A percentile compares a stretch with the other conserved stretches of the same genome.
Conservation (phyloP, 2,888 invertebrate genomes). For the Xestia c-nigrum region DNA sequence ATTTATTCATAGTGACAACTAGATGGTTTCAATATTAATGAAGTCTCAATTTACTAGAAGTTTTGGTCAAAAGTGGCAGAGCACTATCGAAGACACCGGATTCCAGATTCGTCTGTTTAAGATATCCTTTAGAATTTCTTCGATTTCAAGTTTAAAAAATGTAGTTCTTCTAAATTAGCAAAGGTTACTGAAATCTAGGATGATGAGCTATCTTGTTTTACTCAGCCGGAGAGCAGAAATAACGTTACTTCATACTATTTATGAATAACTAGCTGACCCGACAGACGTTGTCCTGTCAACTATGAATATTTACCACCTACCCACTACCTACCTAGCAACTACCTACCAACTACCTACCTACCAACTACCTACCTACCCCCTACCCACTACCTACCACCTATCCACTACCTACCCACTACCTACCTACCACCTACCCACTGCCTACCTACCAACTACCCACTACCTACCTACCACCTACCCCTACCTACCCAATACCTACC, state of each 20-base stretch:
- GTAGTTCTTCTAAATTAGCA: neutral
- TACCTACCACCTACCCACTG: no score
- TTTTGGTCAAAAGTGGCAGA: neutral
- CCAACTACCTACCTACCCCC: no score
- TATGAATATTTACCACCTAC: no score
- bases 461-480: no score
- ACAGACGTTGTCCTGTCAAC: no score
- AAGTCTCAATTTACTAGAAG: neutral
- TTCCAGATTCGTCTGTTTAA: neutral
- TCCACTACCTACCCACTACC: no score
- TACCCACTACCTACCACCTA: no score
- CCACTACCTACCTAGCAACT: no score
- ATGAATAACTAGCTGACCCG: no score
- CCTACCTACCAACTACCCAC: no score
- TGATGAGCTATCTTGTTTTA: slow-evolving; percentile 1
- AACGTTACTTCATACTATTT: neutral
- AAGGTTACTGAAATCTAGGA: neutral
- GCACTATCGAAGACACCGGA: neutral
- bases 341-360: no score
- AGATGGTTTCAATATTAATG: neutral
- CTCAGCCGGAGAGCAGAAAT: slow-evolving; percentile 1
- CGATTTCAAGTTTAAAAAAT: neutral
- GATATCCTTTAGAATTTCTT: neutral
- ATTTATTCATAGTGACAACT: neutral
- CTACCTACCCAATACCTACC: no score